A percentile compares a stretch with the other conserved stretches of the same genome.
These are phyloP conservation scores for Hecatera dysodea DNA, from an alignment of 2,888 invertebrate genomes.

Conservation along the genomic window DNA sequence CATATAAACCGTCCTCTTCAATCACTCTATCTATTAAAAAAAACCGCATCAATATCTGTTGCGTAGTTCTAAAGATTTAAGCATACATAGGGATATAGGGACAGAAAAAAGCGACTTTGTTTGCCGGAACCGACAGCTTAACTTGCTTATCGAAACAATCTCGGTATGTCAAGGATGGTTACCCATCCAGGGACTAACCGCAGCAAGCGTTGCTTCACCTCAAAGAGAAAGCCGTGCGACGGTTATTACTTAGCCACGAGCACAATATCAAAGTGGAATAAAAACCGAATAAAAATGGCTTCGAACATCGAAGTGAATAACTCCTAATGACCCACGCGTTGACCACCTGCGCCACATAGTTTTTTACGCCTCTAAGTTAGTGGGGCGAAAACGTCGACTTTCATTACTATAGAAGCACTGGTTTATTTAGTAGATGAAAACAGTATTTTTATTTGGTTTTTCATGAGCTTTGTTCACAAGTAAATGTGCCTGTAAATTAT, in stretches of 20 bases:
- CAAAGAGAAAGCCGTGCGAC: not conserved
- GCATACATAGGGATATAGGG: too few species aligned
- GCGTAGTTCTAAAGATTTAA: too few species aligned
- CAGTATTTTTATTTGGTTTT: not conserved
- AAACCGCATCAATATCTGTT: too few species aligned
- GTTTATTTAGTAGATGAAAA: not conserved
- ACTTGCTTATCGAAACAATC: too few species aligned
- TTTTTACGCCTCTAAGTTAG: constrained; percentile 13
- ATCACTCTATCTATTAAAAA: too few species aligned
- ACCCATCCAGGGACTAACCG: not conserved
- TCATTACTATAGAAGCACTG: not conserved
- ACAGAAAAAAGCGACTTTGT: too few species aligned
- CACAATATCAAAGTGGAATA: constrained; percentile 6
- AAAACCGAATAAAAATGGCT: constrained; percentile 26
- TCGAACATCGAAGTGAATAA: constrained; percentile 28
- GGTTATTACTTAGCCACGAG: not conserved
- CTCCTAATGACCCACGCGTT: constrained; percentile 32
- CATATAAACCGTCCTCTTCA: too few species aligned
- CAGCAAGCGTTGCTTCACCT: not conserved
- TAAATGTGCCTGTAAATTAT: not conserved
- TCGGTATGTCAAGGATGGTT: not conserved
- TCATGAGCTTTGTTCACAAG: not conserved
- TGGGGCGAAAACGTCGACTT: constrained; percentile 17
- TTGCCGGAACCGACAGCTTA: too few species aligned
- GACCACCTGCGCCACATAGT: constrained; percentile 39